Evolutionary conservation across 2,888 invertebrate species (phyloP), one percentile per base, ranked within the genome.

Genomic region (Folsomia candida): DNA sequence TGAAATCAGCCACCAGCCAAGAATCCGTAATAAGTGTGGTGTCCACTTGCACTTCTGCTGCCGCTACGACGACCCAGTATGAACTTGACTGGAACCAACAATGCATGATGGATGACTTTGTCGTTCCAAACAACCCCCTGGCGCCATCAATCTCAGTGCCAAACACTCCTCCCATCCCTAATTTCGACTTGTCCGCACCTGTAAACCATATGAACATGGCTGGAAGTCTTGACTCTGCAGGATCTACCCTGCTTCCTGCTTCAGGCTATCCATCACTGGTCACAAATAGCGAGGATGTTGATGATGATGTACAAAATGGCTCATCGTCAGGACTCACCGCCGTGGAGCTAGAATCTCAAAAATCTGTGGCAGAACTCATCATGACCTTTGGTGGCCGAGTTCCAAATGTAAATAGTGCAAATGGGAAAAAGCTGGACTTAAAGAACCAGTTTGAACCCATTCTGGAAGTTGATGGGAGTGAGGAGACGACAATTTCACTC

Each of bases 401-500:
- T 14, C n/a, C 54, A 4, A 22, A 18, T 20, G 54, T 4, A 54
- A 22, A 18, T 20, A 4, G 28, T 2, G 29, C 27, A n/a, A 51
- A 20, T 1, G 68, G 70, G 0, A 76, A 76, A 64, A 79, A 77
- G 47, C 59, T 77, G 28, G 76, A 75, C 26, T 67, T 75, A 69
- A 75, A 77, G 54, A 75, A 75, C 51, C 69, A 77, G 51, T 75
- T 79, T 65, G 79, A 77, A 61, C 77, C 75, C 2, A 79, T 79
- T 57, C 58, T 76, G 1, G 78, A 78, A 54, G 76, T 76, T 2
- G 76, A 76, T 14, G 71, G 70, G 2, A 71, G 71, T 26, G 74
- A 74, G 51, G 76, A 76, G 51, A 70, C 73, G 22, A 73, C 73
- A 28, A 62, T 73, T 66, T 72, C 72, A 1, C 59, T 76, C 27